Conservation (phyloP, 2,797 vertebrate genomes). For the Adelosebastes latens region DNA sequence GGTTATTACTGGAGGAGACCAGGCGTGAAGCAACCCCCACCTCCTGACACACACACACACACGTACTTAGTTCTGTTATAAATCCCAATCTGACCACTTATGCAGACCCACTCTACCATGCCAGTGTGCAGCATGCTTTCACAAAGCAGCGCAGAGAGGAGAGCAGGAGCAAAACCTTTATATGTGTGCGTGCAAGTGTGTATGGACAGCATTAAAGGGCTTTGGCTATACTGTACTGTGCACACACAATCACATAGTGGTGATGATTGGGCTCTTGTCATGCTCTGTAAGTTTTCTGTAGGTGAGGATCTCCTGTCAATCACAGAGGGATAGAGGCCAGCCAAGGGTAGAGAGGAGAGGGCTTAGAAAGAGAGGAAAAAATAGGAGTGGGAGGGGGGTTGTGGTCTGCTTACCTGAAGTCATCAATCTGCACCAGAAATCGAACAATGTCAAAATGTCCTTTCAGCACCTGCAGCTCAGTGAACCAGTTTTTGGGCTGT, state of each 20-base stretch:
- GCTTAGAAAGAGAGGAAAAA: slow-evolving; percentile 20
- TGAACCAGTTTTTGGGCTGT: slow-evolving; percentile 95
- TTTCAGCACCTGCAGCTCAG: slow-evolving; percentile 95
- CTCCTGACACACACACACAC: slow-evolving; percentile 31
- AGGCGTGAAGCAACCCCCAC: slow-evolving; percentile 85
- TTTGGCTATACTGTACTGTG: slow-evolving; percentile 52
- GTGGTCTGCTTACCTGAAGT: slow-evolving; percentile 89
- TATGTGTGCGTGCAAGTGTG: slow-evolving; percentile 20
- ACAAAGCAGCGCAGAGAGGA: slow-evolving; percentile 30
- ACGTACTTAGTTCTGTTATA: slow-evolving; percentile 59
- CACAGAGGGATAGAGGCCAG: slow-evolving; percentile 71
- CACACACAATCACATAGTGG: slow-evolving; percentile 59
- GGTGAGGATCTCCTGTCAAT: slow-evolving; percentile 84
- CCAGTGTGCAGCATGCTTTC: slow-evolving; percentile 50
- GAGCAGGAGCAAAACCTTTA: slow-evolving; percentile 57
- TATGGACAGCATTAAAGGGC: slow-evolving; percentile 35
- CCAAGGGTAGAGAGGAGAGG: slow-evolving; percentile 64
- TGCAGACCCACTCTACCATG: slow-evolving; percentile 68
- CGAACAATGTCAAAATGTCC: slow-evolving; percentile 97
- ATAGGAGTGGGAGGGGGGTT: not conserved
- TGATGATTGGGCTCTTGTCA: slow-evolving; percentile 83
- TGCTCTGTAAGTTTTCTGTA: slow-evolving; percentile 80
- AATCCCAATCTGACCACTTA: slow-evolving; percentile 73
- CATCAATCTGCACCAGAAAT: slow-evolving; percentile 96
- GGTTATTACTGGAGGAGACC: slow-evolving; percentile 89